Evolutionary conservation across 2,797 vertebrate species (phyloP), one percentile per base, ranked within the genome.

Genomic region (Agapornis canus): DNA sequence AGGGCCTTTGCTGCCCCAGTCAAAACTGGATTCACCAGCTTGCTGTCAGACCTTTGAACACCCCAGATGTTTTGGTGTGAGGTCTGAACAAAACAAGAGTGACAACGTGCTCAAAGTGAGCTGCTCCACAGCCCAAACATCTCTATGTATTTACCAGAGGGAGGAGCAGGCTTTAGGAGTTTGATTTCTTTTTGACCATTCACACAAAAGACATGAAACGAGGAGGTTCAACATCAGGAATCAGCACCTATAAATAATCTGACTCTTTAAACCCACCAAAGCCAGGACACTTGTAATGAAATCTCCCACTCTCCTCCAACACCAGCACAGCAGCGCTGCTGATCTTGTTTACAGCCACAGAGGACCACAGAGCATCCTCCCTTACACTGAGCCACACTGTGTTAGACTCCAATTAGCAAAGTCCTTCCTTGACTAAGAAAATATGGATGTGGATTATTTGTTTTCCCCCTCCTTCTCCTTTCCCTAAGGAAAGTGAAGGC

Each of bases 221-320:
- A 85, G 56, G 76, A 82, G 94, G 90, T 91, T 86, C 93, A 91
- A 91, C 13, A 5, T 35, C 77, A 77, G 72, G 72, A 92, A 94
- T 80, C 61, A 90, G 52, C 59, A 86, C 90, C 86, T 75, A 82
- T 90, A 90, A 90, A 93, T 91, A 96, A 89, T 35, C 25, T 22
- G 60, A 73, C 83, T 85, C 49, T 88, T 82, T 85, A 93, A 95
- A 82, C 73, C 75, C 79, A 64, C 63, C 32, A 66, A 75, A 95
- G 86, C 68, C 60, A 51, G 82, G 78, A 63, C 39, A 59, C 59
- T 57, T 59, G 29, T 90, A 77, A 72, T 31, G 60, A 92, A 89
- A 73, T 19, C 61, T 64, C 51, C 60, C 31, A 22, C 47, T 90
- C 49, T n/a, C 35, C 84, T 59, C 54, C 65, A 71, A 13, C 5